These are phyloP conservation scores for Lepidurus arcticus DNA, from an alignment of 1,140 invertebrate genomes.

Conservation along the genomic window DNA sequence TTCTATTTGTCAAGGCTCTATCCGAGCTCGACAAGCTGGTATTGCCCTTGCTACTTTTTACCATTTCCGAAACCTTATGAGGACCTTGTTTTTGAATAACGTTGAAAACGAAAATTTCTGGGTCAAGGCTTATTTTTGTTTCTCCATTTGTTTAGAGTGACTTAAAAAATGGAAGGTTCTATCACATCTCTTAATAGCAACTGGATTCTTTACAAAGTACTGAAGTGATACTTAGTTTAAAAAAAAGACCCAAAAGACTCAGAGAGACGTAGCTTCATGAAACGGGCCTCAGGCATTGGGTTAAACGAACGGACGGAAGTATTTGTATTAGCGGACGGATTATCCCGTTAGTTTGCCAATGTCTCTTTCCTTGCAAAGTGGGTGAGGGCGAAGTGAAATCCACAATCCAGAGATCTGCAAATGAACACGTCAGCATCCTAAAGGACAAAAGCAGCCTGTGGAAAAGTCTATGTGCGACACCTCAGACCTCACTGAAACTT, in stretches of 20 bases:
- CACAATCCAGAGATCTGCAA: background rate
- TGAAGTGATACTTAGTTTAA: too few relatives aligned
- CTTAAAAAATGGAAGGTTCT: too few relatives aligned
- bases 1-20: background rate
- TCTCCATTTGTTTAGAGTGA: background rate
- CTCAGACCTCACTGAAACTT: background rate
- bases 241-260: too few relatives aligned
- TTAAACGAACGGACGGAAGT: background rate
- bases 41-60: constrained; percentile 7
- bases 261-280: background rate
- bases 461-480: constrained; percentile 5
- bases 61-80: background rate
- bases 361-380: background rate
- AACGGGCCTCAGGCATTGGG: background rate
- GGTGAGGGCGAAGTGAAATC: background rate
- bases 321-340: background rate
- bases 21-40: background rate
- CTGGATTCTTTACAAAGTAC: background rate
- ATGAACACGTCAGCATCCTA: background rate
- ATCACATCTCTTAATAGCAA: background rate
- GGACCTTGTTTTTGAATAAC: background rate
- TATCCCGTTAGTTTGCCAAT: background rate
- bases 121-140: background rate
- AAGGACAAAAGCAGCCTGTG: background rate
- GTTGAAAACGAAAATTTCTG: background rate